Base-by-base conservation (phyloP, 2,888 invertebrate genomes). In the Furcula furcula region DNA sequence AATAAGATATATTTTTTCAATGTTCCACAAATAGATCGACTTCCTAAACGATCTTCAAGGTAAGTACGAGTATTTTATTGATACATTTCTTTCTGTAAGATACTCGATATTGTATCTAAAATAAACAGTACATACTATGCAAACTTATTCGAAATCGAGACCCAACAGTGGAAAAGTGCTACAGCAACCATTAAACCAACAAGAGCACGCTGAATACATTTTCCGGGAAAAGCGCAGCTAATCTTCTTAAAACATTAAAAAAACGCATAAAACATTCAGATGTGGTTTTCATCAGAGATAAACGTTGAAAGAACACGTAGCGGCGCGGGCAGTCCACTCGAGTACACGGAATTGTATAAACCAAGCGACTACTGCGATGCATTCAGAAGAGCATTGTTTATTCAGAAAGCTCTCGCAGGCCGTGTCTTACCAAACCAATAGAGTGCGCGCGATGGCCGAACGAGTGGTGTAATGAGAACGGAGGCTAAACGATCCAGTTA, bases 401-500 rank as follows among this genome's bases (percentile, higher is more conserved):
- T 74, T 73, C 73, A 78, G 76, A 79, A 76, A 76, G 76, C 76
- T 73, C 66, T 65, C 62, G 68, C 65, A 68, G 66, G 72, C 65
- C 56, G 50, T 57, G 61, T 64, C 67, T 68, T 44, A 46, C 63
- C 53, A 59, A 63, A 65, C 64, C 60, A 66, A 69, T 76, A 54
- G 57, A 71, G 64, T 63, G 62, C 46, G 56, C 57, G 52, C 64
- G 55, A 73, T 73, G 74, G 62, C 63, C 73, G 69, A 63, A 67
- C 67, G 62, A 65, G 71, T 59, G 10, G 10, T 50, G 55, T 53
- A 50, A 61, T 56, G 61, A 57, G 63, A 60, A 55, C 68, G 67
- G 61, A 64, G 58, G 65, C 62, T 62, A 71, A 72, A 72, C 84
- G 85, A 85, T 86, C 83, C 74, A 85, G 82, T 86, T 82, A 72